A percentile compares a stretch with the other conserved stretches of the same genome.
Evolutionary conservation across 2,888 invertebrate genomes (phyloP).

Genomic region (Erebia ligea): DNA sequence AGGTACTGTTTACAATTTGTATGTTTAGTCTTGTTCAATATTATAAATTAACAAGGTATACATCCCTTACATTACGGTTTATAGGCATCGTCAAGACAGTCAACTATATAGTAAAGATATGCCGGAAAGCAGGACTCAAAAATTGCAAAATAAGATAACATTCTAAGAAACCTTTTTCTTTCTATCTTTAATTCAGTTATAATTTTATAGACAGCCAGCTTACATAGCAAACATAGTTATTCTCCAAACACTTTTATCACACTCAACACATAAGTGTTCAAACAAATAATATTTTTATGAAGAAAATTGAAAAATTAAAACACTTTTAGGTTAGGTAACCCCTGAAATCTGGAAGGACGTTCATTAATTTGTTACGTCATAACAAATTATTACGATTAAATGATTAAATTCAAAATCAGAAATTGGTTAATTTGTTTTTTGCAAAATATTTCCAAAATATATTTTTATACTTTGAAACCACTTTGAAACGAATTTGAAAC

Average conservation of each 20-base stretch:
- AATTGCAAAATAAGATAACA: slow-evolving; percentile 33
- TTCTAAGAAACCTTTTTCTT: not conserved
- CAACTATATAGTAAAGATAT: not conserved
- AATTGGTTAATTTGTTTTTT: too few relatives aligned
- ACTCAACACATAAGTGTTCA: not conserved
- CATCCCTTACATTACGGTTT: not conserved
- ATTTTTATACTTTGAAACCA: too few relatives aligned
- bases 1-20: not conserved
- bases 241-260: not conserved
- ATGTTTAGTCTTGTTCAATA: not conserved
- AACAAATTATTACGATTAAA: not conserved
- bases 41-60: not conserved
- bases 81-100: not conserved
- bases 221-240: not conserved
- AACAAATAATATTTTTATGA: not conserved
- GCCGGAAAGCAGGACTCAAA: slow-evolving; percentile 16
- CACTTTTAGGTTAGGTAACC: slow-evolving; percentile 53
- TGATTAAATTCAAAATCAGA: slow-evolving; percentile 23
- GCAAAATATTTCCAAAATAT: too few relatives aligned
- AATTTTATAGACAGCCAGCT: not conserved
- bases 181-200: not conserved
- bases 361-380: slow-evolving; percentile 32
- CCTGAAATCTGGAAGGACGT: slow-evolving; percentile 45
- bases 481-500: too few relatives aligned
- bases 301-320: slow-evolving; percentile 47